Conservation (phyloP, 2,113 vertebrate species). For the Aythya baeri region DNA sequence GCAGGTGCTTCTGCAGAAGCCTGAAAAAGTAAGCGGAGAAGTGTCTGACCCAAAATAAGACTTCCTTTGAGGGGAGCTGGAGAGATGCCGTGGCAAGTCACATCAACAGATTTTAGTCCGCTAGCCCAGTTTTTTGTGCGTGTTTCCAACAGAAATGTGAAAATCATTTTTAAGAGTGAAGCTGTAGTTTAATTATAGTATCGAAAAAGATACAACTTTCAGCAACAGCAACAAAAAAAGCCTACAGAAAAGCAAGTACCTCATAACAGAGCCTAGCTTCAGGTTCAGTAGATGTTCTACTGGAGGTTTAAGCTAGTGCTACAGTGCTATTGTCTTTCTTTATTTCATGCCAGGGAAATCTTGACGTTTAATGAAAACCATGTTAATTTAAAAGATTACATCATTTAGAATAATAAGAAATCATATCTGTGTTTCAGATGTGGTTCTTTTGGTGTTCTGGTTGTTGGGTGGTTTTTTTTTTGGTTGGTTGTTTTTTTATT, state of each 20-base stretch:
- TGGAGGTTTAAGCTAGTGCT: conserved; percentile 24
- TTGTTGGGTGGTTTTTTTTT: too few relatives aligned
- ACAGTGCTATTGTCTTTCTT: background rate
- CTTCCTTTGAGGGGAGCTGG: background rate
- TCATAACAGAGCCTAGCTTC: background rate
- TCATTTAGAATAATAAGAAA: conserved; percentile 58
- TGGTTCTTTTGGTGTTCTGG: background rate
- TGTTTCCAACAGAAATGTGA: background rate
- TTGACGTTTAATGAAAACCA: conserved; percentile 49
- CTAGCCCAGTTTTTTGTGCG: background rate
- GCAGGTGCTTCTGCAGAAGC: background rate
- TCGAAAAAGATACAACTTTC: background rate
- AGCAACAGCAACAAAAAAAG: background rate
- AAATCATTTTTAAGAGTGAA: background rate
- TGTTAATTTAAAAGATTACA: conserved; percentile 43
- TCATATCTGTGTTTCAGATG: background rate
- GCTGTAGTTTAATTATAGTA: background rate
- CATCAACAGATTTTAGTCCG: background rate
- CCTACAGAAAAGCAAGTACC: background rate
- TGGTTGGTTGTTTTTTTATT: background rate
- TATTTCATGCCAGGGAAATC: background rate
- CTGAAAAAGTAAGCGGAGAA: background rate
- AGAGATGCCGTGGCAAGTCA: background rate
- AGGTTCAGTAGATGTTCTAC: conserved; percentile 44
- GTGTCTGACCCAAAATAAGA: background rate